phyloP scores from a whole-genome alignment of 2,113 vertebrate species.

The Lycaon pictus region DNA sequence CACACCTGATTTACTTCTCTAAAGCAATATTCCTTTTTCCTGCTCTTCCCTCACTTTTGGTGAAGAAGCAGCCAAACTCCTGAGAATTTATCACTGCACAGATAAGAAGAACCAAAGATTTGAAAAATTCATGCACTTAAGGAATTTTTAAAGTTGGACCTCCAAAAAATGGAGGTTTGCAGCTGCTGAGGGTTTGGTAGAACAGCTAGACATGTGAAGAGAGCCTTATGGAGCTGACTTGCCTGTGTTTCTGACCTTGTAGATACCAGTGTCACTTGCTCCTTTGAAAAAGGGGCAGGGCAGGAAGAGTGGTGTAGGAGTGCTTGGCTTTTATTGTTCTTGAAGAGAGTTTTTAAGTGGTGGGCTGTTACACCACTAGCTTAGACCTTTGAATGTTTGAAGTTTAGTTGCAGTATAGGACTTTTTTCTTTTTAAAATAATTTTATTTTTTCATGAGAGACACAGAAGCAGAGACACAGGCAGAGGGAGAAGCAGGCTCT shows the following conservation, averaged over 20 bases:
- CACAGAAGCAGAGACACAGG: too few species aligned
- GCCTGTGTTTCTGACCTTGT: background rate
- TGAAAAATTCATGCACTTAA: background rate
- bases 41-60: background rate
- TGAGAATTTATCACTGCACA: background rate
- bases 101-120: background rate
- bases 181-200: background rate
- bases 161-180: background rate
- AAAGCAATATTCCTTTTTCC: background rate
- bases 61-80: background rate
- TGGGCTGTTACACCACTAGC: background rate
- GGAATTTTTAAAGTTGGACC: background rate
- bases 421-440: background rate
- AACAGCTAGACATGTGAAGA: background rate
- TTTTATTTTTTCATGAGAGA: too few species aligned
- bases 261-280: background rate
- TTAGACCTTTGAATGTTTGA: slow-evolving; percentile 1
- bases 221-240: background rate
- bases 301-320: background rate
- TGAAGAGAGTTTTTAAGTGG: background rate
- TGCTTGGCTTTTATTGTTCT: background rate
- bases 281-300: background rate
- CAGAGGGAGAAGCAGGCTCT: too few species aligned
- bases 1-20: background rate
- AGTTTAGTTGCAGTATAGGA: background rate